phyloP scores from a whole-genome alignment of 2,113 vertebrate species.

The Echinops telfairi region DNA sequence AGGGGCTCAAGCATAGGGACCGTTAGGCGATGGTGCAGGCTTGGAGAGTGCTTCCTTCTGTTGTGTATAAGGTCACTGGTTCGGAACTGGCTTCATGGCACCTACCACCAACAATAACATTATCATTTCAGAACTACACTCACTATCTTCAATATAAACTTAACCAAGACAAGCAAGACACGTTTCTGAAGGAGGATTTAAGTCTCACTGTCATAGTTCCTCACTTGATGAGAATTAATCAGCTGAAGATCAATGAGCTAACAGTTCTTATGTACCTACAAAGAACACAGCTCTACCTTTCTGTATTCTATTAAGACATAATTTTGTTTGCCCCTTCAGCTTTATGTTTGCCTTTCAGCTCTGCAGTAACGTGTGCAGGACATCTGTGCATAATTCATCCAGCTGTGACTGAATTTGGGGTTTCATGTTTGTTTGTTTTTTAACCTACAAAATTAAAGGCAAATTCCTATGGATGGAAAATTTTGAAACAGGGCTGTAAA shows the following conservation, averaged over 20 bases:
- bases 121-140: conserved; percentile 41
- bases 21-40: too few species aligned
- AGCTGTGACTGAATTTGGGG: conserved; percentile 49
- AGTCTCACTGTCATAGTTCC: neutral
- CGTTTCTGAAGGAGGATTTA: neutral
- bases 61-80: too few species aligned
- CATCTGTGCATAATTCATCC: conserved; percentile 14
- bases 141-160: conserved; percentile 45
- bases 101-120: neutral
- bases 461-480: conserved; percentile 58
- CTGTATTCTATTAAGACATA: neutral
- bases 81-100: neutral
- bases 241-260: neutral
- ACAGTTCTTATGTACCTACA: neutral
- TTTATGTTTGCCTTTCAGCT: conserved; percentile 30
- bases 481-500: conserved; percentile 55
- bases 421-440: conserved; percentile 14
- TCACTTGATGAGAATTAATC: neutral
- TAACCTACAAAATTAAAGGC: conserved; percentile 58
- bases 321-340: neutral
- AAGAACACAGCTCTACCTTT: neutral
- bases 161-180: neutral
- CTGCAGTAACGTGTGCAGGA: conserved; percentile 23
- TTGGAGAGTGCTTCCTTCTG: too few species aligned
- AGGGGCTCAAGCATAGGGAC: too few species aligned